Conservation (phyloP, 64 coral and sea anemone species). For the Actinia equina region DNA sequence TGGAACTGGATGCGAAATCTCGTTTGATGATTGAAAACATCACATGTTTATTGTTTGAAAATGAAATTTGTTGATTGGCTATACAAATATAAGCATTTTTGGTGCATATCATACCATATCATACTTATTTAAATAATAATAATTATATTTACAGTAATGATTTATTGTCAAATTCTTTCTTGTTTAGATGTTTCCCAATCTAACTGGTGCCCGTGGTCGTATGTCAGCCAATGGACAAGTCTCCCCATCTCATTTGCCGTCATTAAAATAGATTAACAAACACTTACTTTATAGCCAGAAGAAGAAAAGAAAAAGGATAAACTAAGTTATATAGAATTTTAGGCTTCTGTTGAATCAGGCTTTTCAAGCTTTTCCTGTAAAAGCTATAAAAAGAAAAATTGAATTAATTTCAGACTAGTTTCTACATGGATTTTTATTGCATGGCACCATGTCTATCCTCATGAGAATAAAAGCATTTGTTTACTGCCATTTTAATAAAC, state of each 20-base stretch:
- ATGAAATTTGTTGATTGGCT: too few relatives aligned
- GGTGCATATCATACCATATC: too few relatives aligned
- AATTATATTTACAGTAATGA: background rate
- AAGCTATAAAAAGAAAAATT: background rate
- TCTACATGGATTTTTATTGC: too few relatives aligned
- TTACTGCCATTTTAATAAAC: too few relatives aligned
- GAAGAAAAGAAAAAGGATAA: background rate
- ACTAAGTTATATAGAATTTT: background rate
- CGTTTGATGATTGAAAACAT: too few relatives aligned
- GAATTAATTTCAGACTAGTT: background rate
- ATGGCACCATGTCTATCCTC: too few relatives aligned
- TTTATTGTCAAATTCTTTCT: background rate
- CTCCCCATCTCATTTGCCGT: conserved; percentile 19
- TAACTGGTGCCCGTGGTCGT: conserved; percentile 61
- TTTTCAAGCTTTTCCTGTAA: conserved; percentile 1
- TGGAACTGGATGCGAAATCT: too few relatives aligned
- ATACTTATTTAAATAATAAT: background rate
- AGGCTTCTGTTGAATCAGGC: background rate
- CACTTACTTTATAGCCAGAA: background rate
- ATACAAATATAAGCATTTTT: too few relatives aligned
- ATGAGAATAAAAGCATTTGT: too few relatives aligned
- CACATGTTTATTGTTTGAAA: too few relatives aligned
- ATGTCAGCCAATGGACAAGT: conserved; percentile 7
- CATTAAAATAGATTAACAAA: conserved; percentile 5
- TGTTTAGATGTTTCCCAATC: conserved; percentile 71